Base-by-base conservation (phyloP, 2,888 invertebrate genomes). In the Drosophila imparisetae region DNA sequence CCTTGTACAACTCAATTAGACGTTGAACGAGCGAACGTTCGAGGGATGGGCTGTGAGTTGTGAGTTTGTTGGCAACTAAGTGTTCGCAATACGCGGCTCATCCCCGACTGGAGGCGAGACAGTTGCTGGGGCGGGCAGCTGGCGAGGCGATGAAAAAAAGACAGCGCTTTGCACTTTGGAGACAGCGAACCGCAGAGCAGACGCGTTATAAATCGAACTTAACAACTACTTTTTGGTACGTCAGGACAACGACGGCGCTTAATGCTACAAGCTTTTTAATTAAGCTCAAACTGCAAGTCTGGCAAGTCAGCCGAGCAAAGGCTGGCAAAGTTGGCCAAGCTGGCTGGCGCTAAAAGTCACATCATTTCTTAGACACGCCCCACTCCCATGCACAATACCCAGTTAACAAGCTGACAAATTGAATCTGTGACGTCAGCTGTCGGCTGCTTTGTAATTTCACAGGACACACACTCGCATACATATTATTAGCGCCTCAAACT, bases 1-100 rank as follows among this genome's bases (percentile, higher is more conserved):
- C 81, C 91, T 82, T 89, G 90, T 91, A 88, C 90, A 91, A 92
- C 90, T 91, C 92, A 92, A 91, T 91, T 91, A 91, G 90, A 88
- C 80, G 73, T 54, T 72, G 65, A 30, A 52, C 40, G 29, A 8
- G 29, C 27, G 53, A 34, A 42, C 64, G 18, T 36, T 42, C 29
- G 11, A 54, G 50, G 34, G 27, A 0, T 6, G 49, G 49, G 34
- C 8, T 2, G 42, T 42, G 42, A 42, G 42, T 42, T 42, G 42
- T 42, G 24, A 45, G 45, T 24, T 45, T 68, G 24, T 57, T 42
- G 42, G 21, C 15, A 55, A 49, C 78, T 77, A 79, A 79, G 79
- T 81, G 81, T 79, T 79, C 63, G 87, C 81, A 81, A 78, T 83
- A 83, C 54, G 55, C 50, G 66, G 55, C 76, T 77, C 61, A 70